Percentiles rank a stretch among this genome's conserved stretches.
phyloP scores from a whole-genome alignment of 2,797 vertebrate genomes.

The Acestrorhynchus altus region DNA sequence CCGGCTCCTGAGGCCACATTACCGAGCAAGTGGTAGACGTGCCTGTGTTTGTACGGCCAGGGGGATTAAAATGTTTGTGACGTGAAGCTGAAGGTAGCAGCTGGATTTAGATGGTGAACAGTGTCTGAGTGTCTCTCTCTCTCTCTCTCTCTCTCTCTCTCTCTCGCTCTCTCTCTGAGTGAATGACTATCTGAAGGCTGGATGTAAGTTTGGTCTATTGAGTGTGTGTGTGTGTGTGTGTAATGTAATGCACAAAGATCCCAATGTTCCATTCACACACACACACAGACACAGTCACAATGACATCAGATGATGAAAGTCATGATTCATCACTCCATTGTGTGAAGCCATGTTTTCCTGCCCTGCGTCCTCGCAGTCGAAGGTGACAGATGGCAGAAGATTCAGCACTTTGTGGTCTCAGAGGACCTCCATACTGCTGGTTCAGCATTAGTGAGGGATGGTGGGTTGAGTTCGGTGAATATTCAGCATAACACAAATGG shows the following conservation, averaged over 20 bases:
- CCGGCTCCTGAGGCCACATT: slow-evolving; percentile 29
- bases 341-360: not conserved
- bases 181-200: not conserved
- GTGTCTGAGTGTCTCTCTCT: not conserved
- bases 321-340: not conserved
- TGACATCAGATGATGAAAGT: not conserved
- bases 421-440: not conserved
- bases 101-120: slow-evolving; percentile 18
- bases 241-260: not conserved
- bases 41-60: slow-evolving; percentile 28
- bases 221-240: not conserved
- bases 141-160: not conserved
- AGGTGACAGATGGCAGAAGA: slow-evolving; percentile 8
- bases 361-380: not conserved
- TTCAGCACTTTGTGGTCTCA: not conserved
- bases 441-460: not conserved
- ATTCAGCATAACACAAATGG: not conserved
- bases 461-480: not conserved
- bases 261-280: not conserved
- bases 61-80: slow-evolving; percentile 1
- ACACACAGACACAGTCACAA: not conserved
- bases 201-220: not conserved
- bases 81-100: slow-evolving; percentile 14
- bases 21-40: slow-evolving; percentile 3
- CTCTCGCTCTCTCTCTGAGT: not conserved